A percentile compares a stretch with the other conserved stretches of the same genome.
Conservation (phyloP, 2,797 vertebrate genomes). For the Ispidina picta region DNA sequence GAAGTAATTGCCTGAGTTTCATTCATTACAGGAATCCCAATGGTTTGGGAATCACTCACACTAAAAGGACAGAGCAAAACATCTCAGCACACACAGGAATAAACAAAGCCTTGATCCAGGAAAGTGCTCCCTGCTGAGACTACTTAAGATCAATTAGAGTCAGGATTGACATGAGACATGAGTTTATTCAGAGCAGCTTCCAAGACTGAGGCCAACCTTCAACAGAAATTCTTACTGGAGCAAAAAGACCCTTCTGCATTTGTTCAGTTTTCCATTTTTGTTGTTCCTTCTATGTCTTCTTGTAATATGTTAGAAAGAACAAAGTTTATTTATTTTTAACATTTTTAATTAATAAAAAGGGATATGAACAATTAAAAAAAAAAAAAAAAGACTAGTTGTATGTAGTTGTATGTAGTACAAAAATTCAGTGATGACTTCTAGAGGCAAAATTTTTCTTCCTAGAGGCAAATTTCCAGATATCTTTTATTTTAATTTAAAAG, state of each 20-base stretch:
- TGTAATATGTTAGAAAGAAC: neutral
- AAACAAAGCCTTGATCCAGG: neutral
- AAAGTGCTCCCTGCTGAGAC: neutral
- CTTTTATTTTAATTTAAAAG: neutral
- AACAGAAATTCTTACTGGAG: neutral
- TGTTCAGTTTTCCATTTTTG: neutral
- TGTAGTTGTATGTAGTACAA: neutral
- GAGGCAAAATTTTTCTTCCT: neutral
- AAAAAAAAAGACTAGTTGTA: too few relatives aligned
- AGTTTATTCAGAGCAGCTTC: neutral
- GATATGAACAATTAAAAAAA: neutral
- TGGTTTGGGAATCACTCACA: neutral
- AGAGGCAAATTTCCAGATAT: neutral
- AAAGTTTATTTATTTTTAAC: neutral
- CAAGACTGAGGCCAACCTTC: neutral
- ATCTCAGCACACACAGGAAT: neutral
- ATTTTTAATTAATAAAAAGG: neutral
- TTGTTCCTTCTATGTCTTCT: neutral
- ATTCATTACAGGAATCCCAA: neutral
- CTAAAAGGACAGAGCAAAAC: neutral
- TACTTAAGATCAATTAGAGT: neutral
- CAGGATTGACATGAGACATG: neutral
- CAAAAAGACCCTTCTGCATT: neutral
- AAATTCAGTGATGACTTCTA: neutral
- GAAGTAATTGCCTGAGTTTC: slow-evolving; percentile 7